A percentile compares a stretch with the other conserved stretches of the same genome.
Conservation (phyloP, 2,888 invertebrate species). For the Eupeodes luniger region DNA sequence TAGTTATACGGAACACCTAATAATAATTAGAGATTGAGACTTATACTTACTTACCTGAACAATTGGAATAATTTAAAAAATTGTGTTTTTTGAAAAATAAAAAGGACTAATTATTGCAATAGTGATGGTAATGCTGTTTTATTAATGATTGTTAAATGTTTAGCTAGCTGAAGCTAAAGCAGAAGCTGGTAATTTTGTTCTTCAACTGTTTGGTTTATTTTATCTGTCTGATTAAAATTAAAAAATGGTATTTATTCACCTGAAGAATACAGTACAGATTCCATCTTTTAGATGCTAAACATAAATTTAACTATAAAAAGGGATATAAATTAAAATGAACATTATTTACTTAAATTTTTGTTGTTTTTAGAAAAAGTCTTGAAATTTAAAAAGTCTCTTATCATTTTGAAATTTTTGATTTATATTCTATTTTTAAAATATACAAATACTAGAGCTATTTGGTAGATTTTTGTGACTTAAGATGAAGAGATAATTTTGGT, state of each 20-base stretch:
- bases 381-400: too few species aligned
- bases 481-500: too few species aligned
- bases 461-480: too few species aligned
- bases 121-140: neutral
- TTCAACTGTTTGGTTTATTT: neutral
- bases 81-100: neutral
- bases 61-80: constrained; percentile 20
- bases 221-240: constrained; percentile 3
- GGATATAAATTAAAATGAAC: neutral
- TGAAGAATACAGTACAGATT: neutral
- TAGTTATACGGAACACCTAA: neutral
- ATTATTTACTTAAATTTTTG: too few species aligned
- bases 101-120: constrained; percentile 40
- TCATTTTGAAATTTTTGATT: too few species aligned
- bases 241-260: constrained; percentile 10
- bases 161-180: constrained; percentile 33
- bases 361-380: too few species aligned
- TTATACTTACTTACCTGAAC: constrained; percentile 25
- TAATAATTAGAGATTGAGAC: constrained; percentile 8
- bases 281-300: neutral
- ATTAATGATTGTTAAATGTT: constrained; percentile 48
- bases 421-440: too few species aligned
- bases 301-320: neutral
- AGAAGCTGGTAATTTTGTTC: neutral
- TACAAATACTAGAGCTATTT: too few species aligned